These are phyloP conservation scores for Pyrrhosoma nymphula DNA, from an alignment of 2,888 invertebrate species.

Conservation along the genomic window DNA sequence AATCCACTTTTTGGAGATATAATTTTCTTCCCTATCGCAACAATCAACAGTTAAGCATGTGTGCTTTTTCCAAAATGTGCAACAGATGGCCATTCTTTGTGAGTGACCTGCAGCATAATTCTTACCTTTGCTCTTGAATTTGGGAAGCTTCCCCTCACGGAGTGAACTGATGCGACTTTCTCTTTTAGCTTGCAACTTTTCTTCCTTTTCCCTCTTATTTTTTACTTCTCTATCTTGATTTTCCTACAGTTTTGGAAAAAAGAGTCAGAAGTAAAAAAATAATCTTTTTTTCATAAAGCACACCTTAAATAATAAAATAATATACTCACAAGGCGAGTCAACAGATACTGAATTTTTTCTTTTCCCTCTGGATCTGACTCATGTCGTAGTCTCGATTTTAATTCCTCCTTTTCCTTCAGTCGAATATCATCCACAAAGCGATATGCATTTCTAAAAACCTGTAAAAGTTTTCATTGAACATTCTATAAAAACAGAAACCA, in stretches of 20 bases:
- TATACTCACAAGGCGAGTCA: slow-evolving; percentile 81
- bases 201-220: slow-evolving; percentile 81
- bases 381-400: slow-evolving; percentile 83
- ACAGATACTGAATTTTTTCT: slow-evolving; percentile 84
- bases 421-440: slow-evolving; percentile 87
- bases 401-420: slow-evolving; percentile 83
- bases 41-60: too few species aligned
- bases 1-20: too few species aligned
- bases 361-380: slow-evolving; percentile 83
- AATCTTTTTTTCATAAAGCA: too few species aligned
- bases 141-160: slow-evolving; percentile 85
- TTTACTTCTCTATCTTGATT: slow-evolving; percentile 87
- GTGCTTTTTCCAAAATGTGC: too few species aligned
- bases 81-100: too few species aligned
- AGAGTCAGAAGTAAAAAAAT: not conserved
- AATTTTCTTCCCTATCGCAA: too few species aligned
- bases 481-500: not conserved
- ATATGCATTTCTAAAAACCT: slow-evolving; percentile 87
- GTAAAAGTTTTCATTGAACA: slow-evolving; percentile 61
- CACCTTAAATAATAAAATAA: not conserved
- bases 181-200: slow-evolving; percentile 80
- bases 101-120: too few species aligned
- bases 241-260: slow-evolving; percentile 78
- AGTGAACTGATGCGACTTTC: slow-evolving; percentile 81
- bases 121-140: slow-evolving; percentile 77